Conservation (phyloP, 1,140 invertebrate genomes). For the Stegodyphus dumicola region DNA sequence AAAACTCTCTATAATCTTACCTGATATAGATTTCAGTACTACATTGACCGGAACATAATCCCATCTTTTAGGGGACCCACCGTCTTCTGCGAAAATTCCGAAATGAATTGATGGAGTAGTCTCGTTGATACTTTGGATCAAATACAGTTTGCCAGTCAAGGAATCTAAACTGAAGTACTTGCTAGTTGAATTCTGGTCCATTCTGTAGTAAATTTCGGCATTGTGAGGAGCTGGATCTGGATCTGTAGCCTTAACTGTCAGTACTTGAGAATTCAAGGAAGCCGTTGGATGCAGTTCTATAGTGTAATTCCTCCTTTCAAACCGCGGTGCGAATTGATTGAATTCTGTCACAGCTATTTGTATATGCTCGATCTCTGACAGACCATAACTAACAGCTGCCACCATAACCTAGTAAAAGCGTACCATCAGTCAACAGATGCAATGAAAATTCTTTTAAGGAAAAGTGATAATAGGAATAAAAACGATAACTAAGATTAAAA, state of each 20-base stretch:
- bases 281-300: conserved; percentile 21
- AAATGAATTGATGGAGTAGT: conserved; percentile 3
- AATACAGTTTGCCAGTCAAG: conserved; percentile 12
- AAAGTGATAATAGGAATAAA: no score
- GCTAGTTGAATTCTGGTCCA: conserved; percentile 35
- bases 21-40: conserved; percentile 47
- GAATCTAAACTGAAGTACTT: conserved; percentile 32
- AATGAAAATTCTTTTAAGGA: no score
- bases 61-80: conserved; percentile 60
- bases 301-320: conserved; percentile 28
- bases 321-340: conserved; percentile 56
- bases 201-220: conserved; percentile 57
- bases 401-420: conserved; percentile 44
- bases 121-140: conserved; percentile 15
- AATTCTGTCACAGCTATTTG: conserved; percentile 47
- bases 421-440: background rate
- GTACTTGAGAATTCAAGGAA: conserved; percentile 10
- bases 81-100: conserved; percentile 60
- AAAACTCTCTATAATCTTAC: conserved; percentile 5
- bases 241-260: conserved; percentile 49
- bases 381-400: conserved; percentile 27
- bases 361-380: conserved; percentile 26
- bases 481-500: no score
- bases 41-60: conserved; percentile 36
- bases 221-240: conserved; percentile 50